Evolutionary conservation across 2,113 vertebrate species (phyloP).

Genomic region (Tachycineta bicolor): DNA sequence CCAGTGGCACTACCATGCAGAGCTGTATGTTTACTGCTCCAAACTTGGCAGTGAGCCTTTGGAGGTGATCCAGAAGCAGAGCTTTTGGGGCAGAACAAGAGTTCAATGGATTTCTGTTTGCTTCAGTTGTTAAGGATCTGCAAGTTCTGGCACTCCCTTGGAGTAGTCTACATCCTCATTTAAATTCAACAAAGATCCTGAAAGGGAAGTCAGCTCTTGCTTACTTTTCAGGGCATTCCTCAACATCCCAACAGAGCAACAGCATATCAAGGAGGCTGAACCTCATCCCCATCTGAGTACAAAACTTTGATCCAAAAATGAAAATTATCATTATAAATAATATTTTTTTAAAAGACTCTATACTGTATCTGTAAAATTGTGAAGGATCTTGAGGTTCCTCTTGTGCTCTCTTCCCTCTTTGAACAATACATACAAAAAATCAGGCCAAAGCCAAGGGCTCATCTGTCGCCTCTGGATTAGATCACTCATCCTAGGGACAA

Average conservation of each 20-base stretch:
- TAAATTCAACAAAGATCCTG: background rate
- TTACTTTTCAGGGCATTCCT: background rate
- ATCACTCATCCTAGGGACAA: constrained; percentile 85
- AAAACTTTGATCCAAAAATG: background rate
- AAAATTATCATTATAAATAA: background rate
- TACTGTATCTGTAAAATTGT: constrained; percentile 86
- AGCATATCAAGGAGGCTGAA: background rate
- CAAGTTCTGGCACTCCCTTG: background rate
- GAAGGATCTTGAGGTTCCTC: constrained; percentile 82
- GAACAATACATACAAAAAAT: constrained; percentile 75
- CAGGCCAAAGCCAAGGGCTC: constrained; percentile 89
- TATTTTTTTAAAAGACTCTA: background rate
- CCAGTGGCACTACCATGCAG: background rate
- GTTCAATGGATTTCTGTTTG: background rate
- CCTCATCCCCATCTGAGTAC: background rate
- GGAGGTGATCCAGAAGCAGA: background rate
- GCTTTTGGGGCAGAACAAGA: background rate
- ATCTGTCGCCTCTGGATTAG: constrained; percentile 84
- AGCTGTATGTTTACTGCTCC: background rate
- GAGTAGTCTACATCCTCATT: background rate
- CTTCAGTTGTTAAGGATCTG: background rate
- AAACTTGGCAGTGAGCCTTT: background rate
- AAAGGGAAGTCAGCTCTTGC: background rate
- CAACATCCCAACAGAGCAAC: background rate
- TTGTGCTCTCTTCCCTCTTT: constrained; percentile 85